Base-by-base conservation (phyloP, 2,888 invertebrate species). In the Biston stratarius region DNA sequence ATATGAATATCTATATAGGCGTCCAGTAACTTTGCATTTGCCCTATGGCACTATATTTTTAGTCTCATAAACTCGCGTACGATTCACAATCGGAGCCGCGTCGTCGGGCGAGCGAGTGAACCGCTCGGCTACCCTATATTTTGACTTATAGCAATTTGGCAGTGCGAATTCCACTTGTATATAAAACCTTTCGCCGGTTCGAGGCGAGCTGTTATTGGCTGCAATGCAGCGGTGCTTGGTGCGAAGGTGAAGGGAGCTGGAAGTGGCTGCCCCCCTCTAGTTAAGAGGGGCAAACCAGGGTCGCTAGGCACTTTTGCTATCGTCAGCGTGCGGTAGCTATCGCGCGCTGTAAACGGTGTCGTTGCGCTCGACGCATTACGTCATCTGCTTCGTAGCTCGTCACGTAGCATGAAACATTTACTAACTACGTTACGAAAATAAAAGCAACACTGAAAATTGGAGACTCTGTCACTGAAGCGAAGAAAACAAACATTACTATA, bases 101-200 rank as follows among this genome's bases (percentile, higher is more conserved):
- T 66, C 65, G 61, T 81, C 81, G 83, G 76, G 83, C 83, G 81
- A 81, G 80, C 86, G 86, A 94, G 83, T 88, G 90, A 85, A 89
- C 93, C 92, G 92, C 86, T 90, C 93, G 92, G 90, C 92, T 94
- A 95, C 94, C 94, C 95, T 95, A 94, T 94, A 95, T 95, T 95
- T 95, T 94, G 92, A 94, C 90, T 94, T 93, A 91, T 94, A 94
- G 94, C 94, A 91, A 91, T 92, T 94, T 92, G 90, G 90, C 92
- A 89, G 90, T 92, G 94, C 94, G 89, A 94, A 94, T 93, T 94
- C 94, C 89, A 94, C 94, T 94, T 91, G 94, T 95, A 94, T 95
- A 95, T 95, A 95, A 95, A 95, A 95, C 95, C 95, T 95, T 95
- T 95, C 94, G 94, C 94, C 94, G 92, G 92, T 87, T 90, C 86